These are phyloP conservation scores for Punctoribates punctum DNA, from an alignment of 2,888 invertebrate species.

Conservation along the genomic window DNA sequence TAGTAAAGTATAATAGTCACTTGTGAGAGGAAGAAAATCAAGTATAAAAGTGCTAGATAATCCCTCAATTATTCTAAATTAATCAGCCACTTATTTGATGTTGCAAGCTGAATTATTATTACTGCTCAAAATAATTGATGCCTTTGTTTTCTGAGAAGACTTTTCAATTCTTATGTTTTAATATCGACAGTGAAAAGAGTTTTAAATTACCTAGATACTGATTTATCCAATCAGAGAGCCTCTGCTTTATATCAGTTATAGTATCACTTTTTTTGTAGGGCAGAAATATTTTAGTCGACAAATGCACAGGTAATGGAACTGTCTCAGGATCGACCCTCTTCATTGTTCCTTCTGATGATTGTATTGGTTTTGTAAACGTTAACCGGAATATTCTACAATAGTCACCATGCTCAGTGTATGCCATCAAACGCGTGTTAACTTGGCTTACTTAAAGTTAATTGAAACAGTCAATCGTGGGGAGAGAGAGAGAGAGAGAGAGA, in stretches of 20 bases:
- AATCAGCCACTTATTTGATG: too few relatives aligned
- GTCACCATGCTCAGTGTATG: conserved; percentile 43
- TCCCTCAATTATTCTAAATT: too few relatives aligned
- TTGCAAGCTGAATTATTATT: too few relatives aligned
- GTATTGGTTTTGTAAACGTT: conserved; percentile 9
- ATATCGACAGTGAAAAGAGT: too few relatives aligned
- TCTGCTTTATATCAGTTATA: conserved; percentile 39
- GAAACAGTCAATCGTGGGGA: neutral
- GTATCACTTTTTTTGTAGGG: conserved; percentile 42
- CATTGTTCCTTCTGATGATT: neutral
- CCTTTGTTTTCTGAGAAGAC: neutral
- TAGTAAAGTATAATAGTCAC: too few relatives aligned
- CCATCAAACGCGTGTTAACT: conserved; percentile 37
- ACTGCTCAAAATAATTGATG: too few relatives aligned
- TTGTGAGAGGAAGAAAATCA: too few relatives aligned
- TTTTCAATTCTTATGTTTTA: too few relatives aligned
- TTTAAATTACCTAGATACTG: conserved; percentile 28
- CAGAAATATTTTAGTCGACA: conserved; percentile 39
- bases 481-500: neutral
- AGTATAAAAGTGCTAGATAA: too few relatives aligned
- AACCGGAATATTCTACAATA: conserved; percentile 43
- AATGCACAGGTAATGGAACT: conserved; percentile 9
- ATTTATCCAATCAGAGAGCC: conserved; percentile 42
- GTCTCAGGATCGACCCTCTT: neutral
- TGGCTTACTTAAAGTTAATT: conserved; percentile 15